Evolutionary conservation across 2,797 vertebrate genomes (phyloP), one percentile per base, ranked within the genome.

Genomic region (Enteromius argenteus): DNA sequence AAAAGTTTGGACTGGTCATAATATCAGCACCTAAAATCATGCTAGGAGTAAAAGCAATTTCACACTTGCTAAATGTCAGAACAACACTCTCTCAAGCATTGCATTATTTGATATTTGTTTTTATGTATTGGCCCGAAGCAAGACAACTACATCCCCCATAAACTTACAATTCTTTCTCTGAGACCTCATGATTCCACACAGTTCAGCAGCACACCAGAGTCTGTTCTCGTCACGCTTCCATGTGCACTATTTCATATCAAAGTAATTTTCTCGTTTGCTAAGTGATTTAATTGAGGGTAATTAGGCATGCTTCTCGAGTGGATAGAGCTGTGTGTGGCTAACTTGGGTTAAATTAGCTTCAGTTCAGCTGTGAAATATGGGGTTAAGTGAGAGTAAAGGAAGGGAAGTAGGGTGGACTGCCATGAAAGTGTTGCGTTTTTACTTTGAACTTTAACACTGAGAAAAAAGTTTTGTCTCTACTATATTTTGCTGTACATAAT

Each of bases 281-380:
- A 92, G 89, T 89, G 90, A 90, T 94, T 95, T 95, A 95, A 96
- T 95, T 95, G 94, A 88, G 94, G 92, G 94, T 95, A 95, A 96
- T 95, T 95, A 96, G 93, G 93, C 94, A 91, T 95, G 93, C 84
- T 93, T 89, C 77, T 85, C 89, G 89, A 84, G 92, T 92, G 92
- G 91, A 91, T 91, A 88, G 92, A 92, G 90, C 86, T 86, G 90
- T 91, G 92, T 92, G 93, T 90, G 32, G 85, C 89, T 91, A 91
- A 91, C 92, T 91, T 90, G 89, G 91, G 89, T 90, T 94, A 92
- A 95, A 94, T 94, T 95, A 95, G 93, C 92, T 62, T 89, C 91
- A 94, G 94, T 95, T 95, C 93, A 95, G 91, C 95, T 95, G 94
- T 95, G 94, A 95, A 95, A 95, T 94, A 94, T 93, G 93, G 91